Evolutionary conservation across 2,797 vertebrate species (phyloP).

Genomic region (Chrysolophus pictus): DNA sequence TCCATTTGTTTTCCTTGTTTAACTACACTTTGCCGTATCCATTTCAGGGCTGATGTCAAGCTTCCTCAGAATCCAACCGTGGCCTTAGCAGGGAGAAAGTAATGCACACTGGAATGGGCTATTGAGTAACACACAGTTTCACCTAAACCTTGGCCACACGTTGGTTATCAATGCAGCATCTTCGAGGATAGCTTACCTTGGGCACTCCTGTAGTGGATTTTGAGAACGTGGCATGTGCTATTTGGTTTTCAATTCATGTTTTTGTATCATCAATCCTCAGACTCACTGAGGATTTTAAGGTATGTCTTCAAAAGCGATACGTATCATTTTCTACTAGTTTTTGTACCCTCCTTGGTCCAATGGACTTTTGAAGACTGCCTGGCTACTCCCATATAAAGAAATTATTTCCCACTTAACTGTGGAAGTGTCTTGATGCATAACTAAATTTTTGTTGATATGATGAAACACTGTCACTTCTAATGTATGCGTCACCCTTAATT

Average conservation of each 20-base stretch:
- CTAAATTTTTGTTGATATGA: neutral
- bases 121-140: neutral
- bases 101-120: neutral
- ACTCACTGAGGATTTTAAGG: constrained; percentile 6
- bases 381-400: neutral
- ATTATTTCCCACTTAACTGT: neutral
- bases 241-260: neutral
- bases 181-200: neutral
- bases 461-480: neutral
- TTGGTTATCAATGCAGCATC: neutral
- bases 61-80: no score
- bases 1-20: neutral
- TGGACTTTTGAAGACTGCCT: neutral
- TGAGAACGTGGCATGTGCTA: no score
- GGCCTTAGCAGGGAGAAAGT: neutral
- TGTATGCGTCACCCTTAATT: neutral
- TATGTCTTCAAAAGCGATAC: neutral
- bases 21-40: neutral
- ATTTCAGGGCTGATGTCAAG: neutral
- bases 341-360: neutral
- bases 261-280: neutral
- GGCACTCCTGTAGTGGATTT: no score
- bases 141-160: neutral
- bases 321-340: neutral
- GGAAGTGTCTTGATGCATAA: neutral